Conservation (phyloP, 1,140 invertebrate genomes). For the Linepithema humile region DNA sequence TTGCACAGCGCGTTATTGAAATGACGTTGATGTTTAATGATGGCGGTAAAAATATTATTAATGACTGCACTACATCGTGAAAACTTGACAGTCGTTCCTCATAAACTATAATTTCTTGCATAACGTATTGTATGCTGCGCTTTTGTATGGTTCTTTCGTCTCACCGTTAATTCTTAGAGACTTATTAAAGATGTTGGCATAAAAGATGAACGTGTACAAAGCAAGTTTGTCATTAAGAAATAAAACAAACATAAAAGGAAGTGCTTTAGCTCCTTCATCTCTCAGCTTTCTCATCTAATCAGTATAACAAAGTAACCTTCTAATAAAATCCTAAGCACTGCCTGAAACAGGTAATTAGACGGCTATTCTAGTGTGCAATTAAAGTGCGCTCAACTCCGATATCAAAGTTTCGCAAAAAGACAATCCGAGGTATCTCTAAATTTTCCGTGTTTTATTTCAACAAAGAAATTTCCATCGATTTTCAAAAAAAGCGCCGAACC, state of each 20-base stretch:
- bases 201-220: constrained; percentile 8
- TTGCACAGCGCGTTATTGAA: not conserved
- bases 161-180: constrained; percentile 8
- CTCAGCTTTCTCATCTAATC: constrained; percentile 1
- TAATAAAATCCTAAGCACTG: constrained; percentile 25
- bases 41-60: constrained; percentile 30
- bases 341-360: constrained; percentile 46
- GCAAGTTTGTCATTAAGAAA: constrained; percentile 9
- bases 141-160: constrained; percentile 8
- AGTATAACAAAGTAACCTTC: constrained; percentile 31
- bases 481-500: too few relatives aligned
- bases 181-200: constrained; percentile 41
- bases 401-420: not conserved
- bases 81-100: constrained; percentile 18
- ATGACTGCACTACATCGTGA: not conserved
- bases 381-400: not conserved
- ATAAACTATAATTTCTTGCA: constrained; percentile 12
- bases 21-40: constrained; percentile 40
- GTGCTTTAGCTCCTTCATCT: not conserved
- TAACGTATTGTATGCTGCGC: not conserved
- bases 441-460: not conserved
- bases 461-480: not conserved
- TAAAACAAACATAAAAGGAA: constrained; percentile 31
- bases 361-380: not conserved
- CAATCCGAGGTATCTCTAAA: not conserved